A percentile compares a stretch with the other conserved stretches of the same genome.
Conservation (phyloP, 2,888 invertebrate species). For the Chymomyza amoena region DNA sequence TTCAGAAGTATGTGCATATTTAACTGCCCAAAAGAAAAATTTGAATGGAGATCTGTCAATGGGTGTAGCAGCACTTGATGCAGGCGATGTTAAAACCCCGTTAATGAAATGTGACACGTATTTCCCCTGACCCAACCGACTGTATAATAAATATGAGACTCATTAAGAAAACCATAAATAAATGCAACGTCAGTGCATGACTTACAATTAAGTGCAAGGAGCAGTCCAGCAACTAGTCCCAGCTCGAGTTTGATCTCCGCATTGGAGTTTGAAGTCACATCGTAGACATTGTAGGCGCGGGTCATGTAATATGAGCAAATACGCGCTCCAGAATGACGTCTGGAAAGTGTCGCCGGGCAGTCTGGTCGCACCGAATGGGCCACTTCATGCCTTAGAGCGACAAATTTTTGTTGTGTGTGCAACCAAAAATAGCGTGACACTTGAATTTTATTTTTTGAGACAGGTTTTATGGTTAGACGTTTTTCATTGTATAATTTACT, state of each 20-base stretch:
- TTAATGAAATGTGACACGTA: constrained; percentile 67
- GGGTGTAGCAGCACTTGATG: constrained; percentile 7
- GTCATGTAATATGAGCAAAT: constrained; percentile 64
- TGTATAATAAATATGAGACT: constrained; percentile 67
- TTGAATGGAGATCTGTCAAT: constrained; percentile 43
- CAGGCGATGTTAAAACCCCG: constrained; percentile 32
- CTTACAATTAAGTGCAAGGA: constrained; percentile 62
- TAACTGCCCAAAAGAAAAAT: constrained; percentile 21
- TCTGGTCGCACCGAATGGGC: constrained; percentile 43
- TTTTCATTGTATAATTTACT: constrained; percentile 58
- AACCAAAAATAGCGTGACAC: constrained; percentile 65
- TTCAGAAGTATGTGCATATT: background rate
- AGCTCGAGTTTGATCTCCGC: background rate
- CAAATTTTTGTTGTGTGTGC: constrained; percentile 52
- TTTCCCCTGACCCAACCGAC: constrained; percentile 55
- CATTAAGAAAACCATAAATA: constrained; percentile 75
- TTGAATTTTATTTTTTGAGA: constrained; percentile 51
- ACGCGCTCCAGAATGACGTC: constrained; percentile 39
- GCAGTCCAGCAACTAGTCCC: constrained; percentile 32
- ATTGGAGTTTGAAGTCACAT: background rate
- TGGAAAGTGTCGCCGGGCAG: constrained; percentile 61
- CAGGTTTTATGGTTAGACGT: constrained; percentile 65
- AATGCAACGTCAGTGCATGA: constrained; percentile 69
- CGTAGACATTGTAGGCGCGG: constrained; percentile 24
- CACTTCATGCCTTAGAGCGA: constrained; percentile 59